phyloP scores from a whole-genome alignment of 2,888 invertebrate species.

The Theretra japonica region DNA sequence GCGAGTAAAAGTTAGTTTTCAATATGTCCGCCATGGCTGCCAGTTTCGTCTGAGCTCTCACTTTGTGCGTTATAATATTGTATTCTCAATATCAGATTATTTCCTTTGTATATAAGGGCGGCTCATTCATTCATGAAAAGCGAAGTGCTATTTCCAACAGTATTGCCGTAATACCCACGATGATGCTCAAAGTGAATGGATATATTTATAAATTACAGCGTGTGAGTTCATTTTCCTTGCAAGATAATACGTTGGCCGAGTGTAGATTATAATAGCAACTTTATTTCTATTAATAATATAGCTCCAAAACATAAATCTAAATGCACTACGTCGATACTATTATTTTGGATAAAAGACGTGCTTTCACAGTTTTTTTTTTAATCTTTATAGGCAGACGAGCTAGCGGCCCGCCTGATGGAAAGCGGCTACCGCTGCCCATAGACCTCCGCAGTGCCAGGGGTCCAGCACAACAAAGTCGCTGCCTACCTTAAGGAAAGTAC shows the following conservation, averaged over 20 bases:
- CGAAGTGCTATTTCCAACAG: slow-evolving; percentile 14
- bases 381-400: no score
- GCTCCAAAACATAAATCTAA: no score
- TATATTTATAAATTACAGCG: slow-evolving; percentile 20
- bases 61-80: slow-evolving; percentile 4
- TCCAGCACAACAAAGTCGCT: no score
- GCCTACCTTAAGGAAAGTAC: no score
- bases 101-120: slow-evolving; percentile 11
- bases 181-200: slow-evolving; percentile 30
- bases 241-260: background rate
- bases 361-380: no score
- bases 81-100: slow-evolving; percentile 20
- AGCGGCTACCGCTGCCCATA: no score
- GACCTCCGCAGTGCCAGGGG: no score
- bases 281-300: no score
- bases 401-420: no score
- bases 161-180: slow-evolving; percentile 16
- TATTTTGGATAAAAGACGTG: no score
- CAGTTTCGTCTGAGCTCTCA: slow-evolving; percentile 8
- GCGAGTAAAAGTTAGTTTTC: slow-evolving; percentile 17
- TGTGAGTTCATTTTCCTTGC: slow-evolving; percentile 36
- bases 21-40: slow-evolving; percentile 2
- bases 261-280: background rate
- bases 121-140: slow-evolving; percentile 27
- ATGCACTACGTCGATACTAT: no score